A percentile compares a stretch with the other conserved stretches of the same genome.
phyloP scores from a whole-genome alignment of 92 coral and sea anemone species.

The Zoanthus sociatus region DNA sequence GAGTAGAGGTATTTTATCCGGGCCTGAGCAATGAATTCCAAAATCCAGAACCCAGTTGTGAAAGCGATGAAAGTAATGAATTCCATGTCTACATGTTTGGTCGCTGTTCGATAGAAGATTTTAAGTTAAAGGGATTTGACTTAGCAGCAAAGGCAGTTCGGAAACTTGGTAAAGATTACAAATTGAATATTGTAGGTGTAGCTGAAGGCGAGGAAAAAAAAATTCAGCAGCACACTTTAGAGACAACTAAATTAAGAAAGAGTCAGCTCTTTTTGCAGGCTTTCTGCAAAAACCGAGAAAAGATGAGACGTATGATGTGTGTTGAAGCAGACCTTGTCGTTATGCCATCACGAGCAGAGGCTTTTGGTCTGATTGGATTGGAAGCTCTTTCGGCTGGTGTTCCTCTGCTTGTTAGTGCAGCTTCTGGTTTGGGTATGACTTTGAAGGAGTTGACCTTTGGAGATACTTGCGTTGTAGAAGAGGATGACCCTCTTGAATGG shows the following conservation, averaged over 20 bases:
- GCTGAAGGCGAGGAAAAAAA: neutral
- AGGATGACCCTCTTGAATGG: no score
- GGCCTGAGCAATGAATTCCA: neutral
- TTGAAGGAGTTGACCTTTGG: no score
- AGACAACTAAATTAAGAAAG: neutral
- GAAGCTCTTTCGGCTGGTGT: no score
- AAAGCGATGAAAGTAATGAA: neutral
- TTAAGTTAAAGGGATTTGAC: neutral
- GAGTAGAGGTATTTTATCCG: neutral
- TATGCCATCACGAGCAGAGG: no score
- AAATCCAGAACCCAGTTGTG: neutral
- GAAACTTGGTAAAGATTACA: neutral
- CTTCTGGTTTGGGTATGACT: no score
- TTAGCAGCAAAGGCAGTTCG: constrained; percentile 9
- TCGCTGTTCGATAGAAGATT: neutral
- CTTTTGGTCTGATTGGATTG: no score
- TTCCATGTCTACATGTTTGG: neutral
- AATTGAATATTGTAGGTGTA: neutral
- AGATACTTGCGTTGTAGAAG: no score
- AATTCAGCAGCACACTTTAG: neutral
- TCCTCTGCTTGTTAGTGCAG: no score
- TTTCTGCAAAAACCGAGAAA: neutral
- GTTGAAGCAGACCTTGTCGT: no score
- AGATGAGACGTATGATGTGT: neutral
- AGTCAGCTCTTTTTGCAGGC: neutral